phyloP scores from a whole-genome alignment of 1,140 invertebrate species.

The Trichonephila inaurata region DNA sequence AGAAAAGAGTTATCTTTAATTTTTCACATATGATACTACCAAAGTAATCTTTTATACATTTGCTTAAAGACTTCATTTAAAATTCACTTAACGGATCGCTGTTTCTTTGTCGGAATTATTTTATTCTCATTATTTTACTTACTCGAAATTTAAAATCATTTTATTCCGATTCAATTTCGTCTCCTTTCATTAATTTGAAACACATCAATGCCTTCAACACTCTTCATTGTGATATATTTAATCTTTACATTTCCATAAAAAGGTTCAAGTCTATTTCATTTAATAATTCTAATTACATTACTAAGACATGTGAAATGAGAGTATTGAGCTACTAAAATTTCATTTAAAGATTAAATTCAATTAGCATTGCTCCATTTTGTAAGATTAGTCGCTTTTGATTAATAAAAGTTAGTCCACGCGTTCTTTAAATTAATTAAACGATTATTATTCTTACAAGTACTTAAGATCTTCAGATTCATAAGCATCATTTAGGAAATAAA shows the following conservation, averaged over 20 bases:
- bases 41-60: not conserved
- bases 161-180: not conserved
- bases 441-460: not conserved
- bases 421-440: not conserved
- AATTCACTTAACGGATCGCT: not conserved
- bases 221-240: not conserved
- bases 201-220: not conserved
- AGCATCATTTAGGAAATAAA: not conserved
- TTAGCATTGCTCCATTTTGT: not conserved
- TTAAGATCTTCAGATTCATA: not conserved
- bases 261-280: not conserved
- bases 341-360: conserved; percentile 12
- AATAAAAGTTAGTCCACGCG: not conserved
- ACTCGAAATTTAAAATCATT: not conserved
- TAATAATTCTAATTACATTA: not conserved
- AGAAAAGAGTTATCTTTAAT: not conserved
- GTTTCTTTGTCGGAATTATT: not conserved
- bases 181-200: not conserved
- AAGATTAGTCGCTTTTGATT: not conserved
- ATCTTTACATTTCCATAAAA: not conserved
- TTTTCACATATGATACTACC: not conserved
- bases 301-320: not conserved
- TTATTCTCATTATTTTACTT: not conserved
- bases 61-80: not conserved
- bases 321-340: not conserved